Conservation (phyloP, 2,797 vertebrate genomes). For the Clarias pachynema region DNA sequence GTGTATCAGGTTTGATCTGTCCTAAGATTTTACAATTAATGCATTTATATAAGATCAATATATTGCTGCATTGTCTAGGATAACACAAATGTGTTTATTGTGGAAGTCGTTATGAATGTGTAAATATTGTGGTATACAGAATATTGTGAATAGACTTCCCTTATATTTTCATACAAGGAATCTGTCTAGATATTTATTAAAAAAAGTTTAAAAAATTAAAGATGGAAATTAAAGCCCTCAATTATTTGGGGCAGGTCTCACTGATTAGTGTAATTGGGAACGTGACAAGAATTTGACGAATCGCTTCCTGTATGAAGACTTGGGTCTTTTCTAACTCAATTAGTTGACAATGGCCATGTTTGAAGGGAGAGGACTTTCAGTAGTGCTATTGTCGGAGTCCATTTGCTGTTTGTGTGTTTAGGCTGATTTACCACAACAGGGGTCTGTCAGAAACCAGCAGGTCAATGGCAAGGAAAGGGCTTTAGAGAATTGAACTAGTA, state of each 20-base stretch:
- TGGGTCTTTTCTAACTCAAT: conserved; percentile 55
- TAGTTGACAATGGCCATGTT: conserved; percentile 53
- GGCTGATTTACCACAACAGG: conserved; percentile 51
- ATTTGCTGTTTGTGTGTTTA: conserved; percentile 59
- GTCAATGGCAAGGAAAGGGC: conserved; percentile 44
- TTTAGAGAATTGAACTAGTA: background rate
- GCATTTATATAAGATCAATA: background rate
- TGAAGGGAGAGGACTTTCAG: conserved; percentile 44
- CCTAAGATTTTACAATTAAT: background rate
- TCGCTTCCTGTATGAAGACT: conserved; percentile 57
- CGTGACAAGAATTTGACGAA: conserved; percentile 56
- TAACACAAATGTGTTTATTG: background rate
- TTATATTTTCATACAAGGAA: background rate
- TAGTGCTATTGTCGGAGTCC: conserved; percentile 47
- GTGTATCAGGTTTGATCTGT: background rate
- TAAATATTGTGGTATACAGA: background rate
- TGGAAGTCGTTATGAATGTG: background rate
- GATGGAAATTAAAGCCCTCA: conserved; percentile 30
- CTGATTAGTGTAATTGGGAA: conserved; percentile 55
- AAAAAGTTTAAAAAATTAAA: background rate
- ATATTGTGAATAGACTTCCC: background rate
- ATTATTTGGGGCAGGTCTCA: conserved; percentile 36
- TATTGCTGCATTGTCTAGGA: background rate
- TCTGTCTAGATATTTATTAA: background rate
- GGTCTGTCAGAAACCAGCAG: conserved; percentile 50